Evolutionary conservation across 2,113 vertebrate genomes (phyloP), one percentile per base, ranked within the genome.

Genomic region (Nothocercus nigrocapillus): DNA sequence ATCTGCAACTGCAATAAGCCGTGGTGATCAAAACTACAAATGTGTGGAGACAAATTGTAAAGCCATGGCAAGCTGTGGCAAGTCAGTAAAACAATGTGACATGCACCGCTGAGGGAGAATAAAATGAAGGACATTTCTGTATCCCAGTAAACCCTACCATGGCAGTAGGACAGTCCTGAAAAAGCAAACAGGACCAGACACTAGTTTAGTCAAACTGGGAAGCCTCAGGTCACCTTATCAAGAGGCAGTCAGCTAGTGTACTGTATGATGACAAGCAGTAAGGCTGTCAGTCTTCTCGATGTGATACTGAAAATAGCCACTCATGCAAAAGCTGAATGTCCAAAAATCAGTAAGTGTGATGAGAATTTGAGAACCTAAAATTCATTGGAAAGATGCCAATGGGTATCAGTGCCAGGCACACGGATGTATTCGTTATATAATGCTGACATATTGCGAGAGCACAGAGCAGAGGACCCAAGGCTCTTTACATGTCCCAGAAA

Each of bases 181-280:
- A 95, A 94, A 85, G 64, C 51, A 95, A 96, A 95, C 91, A 95
- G 63, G 85, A 92, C 77, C 80, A 95, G 95, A 95, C 94, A 95
- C 85, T 95, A 94, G 85, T 67, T 86, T 88, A 96, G 81, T 88
- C 89, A 94, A 93, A 85, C 89, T 70, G 47, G 87, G 85, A 95
- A 83, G 93, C 95, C 92, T 81, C 34, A 0, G 92, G 96, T 89
- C 88, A 75, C 87, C 64, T 94, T 87, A 82, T 68, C 74, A 61
- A 76, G 91, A 34, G 85, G 69, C 85, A 86, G 47, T 58, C 74
- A 89, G 40, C 58, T 62, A 76, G 82, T 85, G 62, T 25, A 78
- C 42, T 66, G 38, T 53, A 75, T 0, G 3, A 89, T 85, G 93
- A 92, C 83, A 93, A 85, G 88, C 38, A 86, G 72, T 82, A 78